Conservation (phyloP, 2,113 vertebrate genomes). For the Pholis gunnellus region DNA sequence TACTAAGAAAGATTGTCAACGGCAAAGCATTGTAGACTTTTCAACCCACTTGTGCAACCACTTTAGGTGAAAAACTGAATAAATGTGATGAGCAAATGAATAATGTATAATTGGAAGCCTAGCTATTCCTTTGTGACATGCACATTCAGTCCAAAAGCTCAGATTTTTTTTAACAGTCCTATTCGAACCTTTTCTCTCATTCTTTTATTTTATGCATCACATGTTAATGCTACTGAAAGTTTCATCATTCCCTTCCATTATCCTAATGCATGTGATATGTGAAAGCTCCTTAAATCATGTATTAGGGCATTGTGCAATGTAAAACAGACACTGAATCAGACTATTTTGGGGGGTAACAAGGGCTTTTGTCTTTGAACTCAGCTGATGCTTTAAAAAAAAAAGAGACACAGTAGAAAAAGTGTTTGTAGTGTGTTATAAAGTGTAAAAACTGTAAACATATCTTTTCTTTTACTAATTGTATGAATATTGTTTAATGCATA, state of each 20-base stretch:
- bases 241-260: conserved; percentile 82
- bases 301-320: conserved; percentile 81
- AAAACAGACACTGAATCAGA: conserved; percentile 74
- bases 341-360: conserved; percentile 60
- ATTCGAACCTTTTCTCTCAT: conserved; percentile 66
- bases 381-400: conserved; percentile 22
- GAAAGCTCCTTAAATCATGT: conserved; percentile 83
- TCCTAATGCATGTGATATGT: conserved; percentile 79
- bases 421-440: background rate
- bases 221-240: conserved; percentile 85
- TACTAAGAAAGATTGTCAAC: background rate
- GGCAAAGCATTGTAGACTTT: conserved; percentile 12
- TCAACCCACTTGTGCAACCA: conserved; percentile 10
- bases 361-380: conserved; percentile 59
- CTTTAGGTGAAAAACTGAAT: conserved; percentile 46
- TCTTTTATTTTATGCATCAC: conserved; percentile 82
- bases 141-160: conserved; percentile 62
- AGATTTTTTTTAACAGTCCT: conserved; percentile 53
- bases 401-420: background rate
- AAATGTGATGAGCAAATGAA: conserved; percentile 75
- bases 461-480: conserved; percentile 1
- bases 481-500: background rate
- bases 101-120: conserved; percentile 68
- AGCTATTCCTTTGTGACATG: conserved; percentile 68
- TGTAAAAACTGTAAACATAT: background rate